Conservation (phyloP, 2,797 vertebrate species). For the Carcharodon carcharias region DNA sequence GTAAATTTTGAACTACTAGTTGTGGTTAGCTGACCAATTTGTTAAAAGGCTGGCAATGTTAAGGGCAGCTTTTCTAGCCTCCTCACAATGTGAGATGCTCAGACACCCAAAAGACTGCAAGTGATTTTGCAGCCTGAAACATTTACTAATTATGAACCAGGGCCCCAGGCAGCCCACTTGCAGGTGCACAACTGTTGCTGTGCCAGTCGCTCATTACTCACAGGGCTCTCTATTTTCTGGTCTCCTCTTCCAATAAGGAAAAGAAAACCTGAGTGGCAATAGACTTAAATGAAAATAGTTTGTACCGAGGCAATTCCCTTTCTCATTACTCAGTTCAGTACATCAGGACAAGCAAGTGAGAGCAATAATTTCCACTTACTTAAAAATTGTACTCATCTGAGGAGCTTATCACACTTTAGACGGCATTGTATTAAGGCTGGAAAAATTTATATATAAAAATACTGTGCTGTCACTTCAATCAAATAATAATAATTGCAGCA, state of each 20-base stretch:
- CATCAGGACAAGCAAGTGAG: neutral
- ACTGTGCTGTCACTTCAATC: neutral
- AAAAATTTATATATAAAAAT: neutral
- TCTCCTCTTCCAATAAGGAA: neutral
- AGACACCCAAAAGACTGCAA: neutral
- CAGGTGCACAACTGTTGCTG: neutral
- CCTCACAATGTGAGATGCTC: neutral
- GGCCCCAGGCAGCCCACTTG: neutral
- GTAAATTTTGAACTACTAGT: neutral
- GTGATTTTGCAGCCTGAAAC: neutral
- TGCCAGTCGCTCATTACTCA: neutral
- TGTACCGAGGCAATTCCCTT: neutral
- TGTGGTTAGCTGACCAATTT: neutral
- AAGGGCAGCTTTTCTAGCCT: neutral
- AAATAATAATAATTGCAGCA: neutral
- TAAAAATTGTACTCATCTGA: neutral
- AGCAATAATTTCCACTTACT: conserved; percentile 8
- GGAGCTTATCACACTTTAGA: neutral
- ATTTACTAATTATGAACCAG: neutral
- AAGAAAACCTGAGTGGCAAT: neutral
- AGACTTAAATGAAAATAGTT: conserved; percentile 19
- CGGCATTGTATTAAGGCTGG: neutral
- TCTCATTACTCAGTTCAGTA: conserved; percentile 15
- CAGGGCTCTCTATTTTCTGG: neutral
- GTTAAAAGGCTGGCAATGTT: neutral